Evolutionary conservation across 2,888 invertebrate genomes (phyloP).

Genomic region (Kuschelorhynchus macadamiae): DNA sequence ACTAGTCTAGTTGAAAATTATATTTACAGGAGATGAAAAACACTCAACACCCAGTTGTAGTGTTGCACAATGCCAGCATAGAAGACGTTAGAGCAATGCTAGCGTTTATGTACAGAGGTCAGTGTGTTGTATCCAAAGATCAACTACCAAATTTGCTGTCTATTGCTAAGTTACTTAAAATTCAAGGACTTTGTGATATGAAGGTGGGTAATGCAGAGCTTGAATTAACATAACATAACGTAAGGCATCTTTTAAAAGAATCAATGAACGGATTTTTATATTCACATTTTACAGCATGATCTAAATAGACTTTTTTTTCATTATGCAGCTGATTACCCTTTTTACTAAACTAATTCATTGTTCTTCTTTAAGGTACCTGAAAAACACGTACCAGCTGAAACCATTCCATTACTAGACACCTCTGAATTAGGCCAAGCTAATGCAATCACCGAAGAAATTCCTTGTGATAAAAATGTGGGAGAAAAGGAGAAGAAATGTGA

Average conservation of each 20-base stretch:
- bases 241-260: too few relatives aligned
- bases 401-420: slow-evolving; percentile 41
- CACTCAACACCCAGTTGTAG: slow-evolving; percentile 80
- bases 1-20: neutral
- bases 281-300: too few relatives aligned
- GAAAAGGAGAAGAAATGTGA: slow-evolving; percentile 29
- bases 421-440: slow-evolving; percentile 2
- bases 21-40: slow-evolving; percentile 75
- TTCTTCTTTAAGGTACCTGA: slow-evolving; percentile 57
- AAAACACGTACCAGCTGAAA: slow-evolving; percentile 51
- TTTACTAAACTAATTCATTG: too few relatives aligned
- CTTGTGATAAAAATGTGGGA: slow-evolving; percentile 13
- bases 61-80: slow-evolving; percentile 79
- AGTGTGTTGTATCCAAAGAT: slow-evolving; percentile 86
- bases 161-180: slow-evolving; percentile 85
- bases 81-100: slow-evolving; percentile 83
- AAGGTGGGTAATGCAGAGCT: slow-evolving; percentile 73
- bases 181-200: slow-evolving; percentile 86
- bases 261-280: too few relatives aligned
- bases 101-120: slow-evolving; percentile 90
- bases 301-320: too few relatives aligned
- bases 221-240: too few relatives aligned
- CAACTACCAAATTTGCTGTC: slow-evolving; percentile 83
- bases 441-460: neutral
- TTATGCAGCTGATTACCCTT: too few relatives aligned